Base-by-base conservation (phyloP, 1,140 invertebrate genomes). In the Drosophila ogumai region DNA sequence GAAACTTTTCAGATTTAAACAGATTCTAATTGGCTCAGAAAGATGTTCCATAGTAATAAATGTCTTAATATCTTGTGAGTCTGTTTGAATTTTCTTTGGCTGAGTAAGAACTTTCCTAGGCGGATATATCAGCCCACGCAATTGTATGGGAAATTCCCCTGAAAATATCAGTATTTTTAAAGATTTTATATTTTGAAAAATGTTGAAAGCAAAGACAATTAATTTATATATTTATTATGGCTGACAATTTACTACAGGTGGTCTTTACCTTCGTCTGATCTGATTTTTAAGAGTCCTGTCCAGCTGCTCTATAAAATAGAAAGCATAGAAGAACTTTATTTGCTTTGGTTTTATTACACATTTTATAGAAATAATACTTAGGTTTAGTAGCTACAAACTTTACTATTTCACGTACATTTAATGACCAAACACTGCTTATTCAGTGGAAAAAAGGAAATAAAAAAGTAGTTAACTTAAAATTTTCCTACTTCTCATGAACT, bases 41-140 rank as follows among this genome's bases (percentile, higher is more conserved):
- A 17, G n/a, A 68, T 68, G 28, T 43, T 69, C 28, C 36, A n/a
- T 69, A 43, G 46, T 66, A 52, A 68, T 67, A 67, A 69, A 68
- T 68, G 65, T 52, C 46, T 25, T 22, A 31, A 47, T 50, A 15
- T 50, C 19, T 22, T 44, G 15, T n/a, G 32, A 38, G 66, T 43
- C 61, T 28, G n/a, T 52, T 44, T 2, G 22, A 68, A 38, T 56
- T 71, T 25, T 57, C 34, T n/a, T 13, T 28, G 15, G 43, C 19
- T 72, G 65, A 71, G 25, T 72, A 71, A 41, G 36, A 72, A 36
- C 19, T 28, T 57, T 38, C 25, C 22, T 38, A 36, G 13, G 10
- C 43, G 28, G 7, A 64, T 59, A 19, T 25, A 40, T 52, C 36
- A 13, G 25, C 68, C 66, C 68, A 69, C 68, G 50, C 65, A 41